Percentiles rank a stretch among this genome's conserved stretches.
These are phyloP conservation scores for Eumacrocentrus americanus DNA, from an alignment of 2,888 invertebrate species.

Conservation along the genomic window DNA sequence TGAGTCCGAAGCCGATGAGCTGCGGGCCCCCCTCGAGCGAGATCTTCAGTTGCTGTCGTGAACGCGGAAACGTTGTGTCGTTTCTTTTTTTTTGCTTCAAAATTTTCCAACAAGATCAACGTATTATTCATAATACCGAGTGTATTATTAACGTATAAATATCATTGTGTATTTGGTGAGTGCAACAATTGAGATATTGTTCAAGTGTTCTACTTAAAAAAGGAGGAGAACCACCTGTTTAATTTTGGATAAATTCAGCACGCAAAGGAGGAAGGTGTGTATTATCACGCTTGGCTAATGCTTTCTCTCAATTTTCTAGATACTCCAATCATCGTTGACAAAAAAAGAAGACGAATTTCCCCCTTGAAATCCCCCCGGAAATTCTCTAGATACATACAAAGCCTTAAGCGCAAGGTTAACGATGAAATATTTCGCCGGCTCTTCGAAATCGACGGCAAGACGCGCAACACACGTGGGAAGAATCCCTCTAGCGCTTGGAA, in stretches of 20 bases:
- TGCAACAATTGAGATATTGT: conserved; percentile 23
- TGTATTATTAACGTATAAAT: background rate
- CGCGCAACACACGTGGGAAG: too few species aligned
- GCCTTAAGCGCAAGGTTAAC: too few species aligned
- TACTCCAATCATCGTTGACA: too few species aligned
- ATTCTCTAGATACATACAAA: too few species aligned
- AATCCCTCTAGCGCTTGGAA: too few species aligned
- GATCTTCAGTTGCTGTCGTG: background rate
- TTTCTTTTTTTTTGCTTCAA: background rate
- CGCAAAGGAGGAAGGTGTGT: conserved; percentile 31
- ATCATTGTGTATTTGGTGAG: conserved; percentile 21
- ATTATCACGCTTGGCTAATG: too few species aligned
- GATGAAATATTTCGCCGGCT: conserved; percentile 11
- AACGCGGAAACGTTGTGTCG: background rate
- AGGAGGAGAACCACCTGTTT: conserved; percentile 32
- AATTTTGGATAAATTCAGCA: conserved; percentile 33
- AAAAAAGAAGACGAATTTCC: too few species aligned
- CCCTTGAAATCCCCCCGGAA: too few species aligned
- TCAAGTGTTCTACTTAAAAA: conserved; percentile 25
- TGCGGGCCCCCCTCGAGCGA: background rate
- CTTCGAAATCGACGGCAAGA: background rate
- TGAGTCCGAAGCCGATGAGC: background rate
- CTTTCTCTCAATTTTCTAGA: too few species aligned
- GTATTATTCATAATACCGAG: background rate
- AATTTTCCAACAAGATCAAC: too few species aligned